Conservation (phyloP, 2,113 vertebrate species). For the Melanerpes aurifrons region DNA sequence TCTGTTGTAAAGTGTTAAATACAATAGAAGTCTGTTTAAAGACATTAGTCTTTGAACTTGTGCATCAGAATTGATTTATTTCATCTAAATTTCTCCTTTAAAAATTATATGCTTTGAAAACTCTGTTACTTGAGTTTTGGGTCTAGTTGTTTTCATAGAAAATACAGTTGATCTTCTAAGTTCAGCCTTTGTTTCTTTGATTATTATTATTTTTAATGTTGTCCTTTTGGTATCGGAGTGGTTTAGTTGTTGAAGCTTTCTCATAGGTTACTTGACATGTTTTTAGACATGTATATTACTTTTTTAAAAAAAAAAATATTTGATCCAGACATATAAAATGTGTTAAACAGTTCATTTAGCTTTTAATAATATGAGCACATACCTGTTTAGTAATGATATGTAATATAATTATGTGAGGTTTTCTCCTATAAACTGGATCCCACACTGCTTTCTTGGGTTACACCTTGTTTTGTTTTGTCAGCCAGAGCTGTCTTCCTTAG, state of each 20-base stretch:
- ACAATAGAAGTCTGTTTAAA: neutral
- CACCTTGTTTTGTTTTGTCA: neutral
- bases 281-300: neutral
- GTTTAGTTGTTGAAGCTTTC: neutral
- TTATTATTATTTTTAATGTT: neutral
- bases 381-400: rapidly evolving
- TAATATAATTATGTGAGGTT: rapidly evolving
- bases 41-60: neutral
- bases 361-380: neutral
- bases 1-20: neutral
- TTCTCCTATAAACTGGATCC: neutral
- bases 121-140: neutral
- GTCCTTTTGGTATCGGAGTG: neutral
- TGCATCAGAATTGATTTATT: neutral
- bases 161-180: neutral
- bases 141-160: neutral
- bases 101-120: neutral
- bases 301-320: too few relatives aligned
- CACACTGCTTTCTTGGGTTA: neutral
- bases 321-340: neutral
- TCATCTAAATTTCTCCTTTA: neutral
- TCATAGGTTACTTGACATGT: neutral
- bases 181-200: neutral
- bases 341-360: neutral
- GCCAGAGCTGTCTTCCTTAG: neutral